phyloP scores from a whole-genome alignment of 2,113 vertebrate species.

The Regulus satrapa region DNA sequence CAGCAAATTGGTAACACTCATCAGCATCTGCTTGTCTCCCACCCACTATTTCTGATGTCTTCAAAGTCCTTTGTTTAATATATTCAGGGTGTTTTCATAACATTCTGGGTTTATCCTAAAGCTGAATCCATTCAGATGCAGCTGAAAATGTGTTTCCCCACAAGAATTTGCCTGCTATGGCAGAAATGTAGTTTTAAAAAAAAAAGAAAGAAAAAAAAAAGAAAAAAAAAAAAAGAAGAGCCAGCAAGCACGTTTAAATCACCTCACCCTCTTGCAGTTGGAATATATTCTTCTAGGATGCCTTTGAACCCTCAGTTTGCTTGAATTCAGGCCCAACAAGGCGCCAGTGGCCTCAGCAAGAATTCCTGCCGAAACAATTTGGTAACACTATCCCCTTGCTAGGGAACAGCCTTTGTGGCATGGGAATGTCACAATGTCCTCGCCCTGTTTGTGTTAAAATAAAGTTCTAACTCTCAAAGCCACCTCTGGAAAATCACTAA shows the following conservation, averaged over 20 bases:
- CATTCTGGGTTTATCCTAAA: slow-evolving; percentile 29
- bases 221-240: neutral
- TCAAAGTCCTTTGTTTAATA: slow-evolving; percentile 48
- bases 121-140: slow-evolving; percentile 35
- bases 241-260: neutral
- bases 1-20: slow-evolving; percentile 38
- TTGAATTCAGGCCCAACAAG: slow-evolving; percentile 26
- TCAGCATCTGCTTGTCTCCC: slow-evolving; percentile 44
- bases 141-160: slow-evolving; percentile 45
- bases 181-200: neutral
- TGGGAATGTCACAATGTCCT: neutral
- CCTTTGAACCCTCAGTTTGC: slow-evolving; percentile 30
- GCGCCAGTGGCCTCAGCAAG: neutral
- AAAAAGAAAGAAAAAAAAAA: neutral
- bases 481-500: slow-evolving; percentile 53
- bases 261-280: neutral
- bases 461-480: slow-evolving; percentile 33
- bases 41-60: slow-evolving; percentile 31
- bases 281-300: slow-evolving; percentile 12
- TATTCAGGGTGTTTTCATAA: slow-evolving; percentile 32
- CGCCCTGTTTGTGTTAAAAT: slow-evolving; percentile 46
- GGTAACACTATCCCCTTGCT: slow-evolving; percentile 54
- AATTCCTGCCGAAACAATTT: slow-evolving; percentile 53
- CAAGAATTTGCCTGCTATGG: slow-evolving; percentile 50
- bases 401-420: slow-evolving; percentile 4